Base-by-base conservation (phyloP, 1,140 invertebrate genomes). In the Drosophila kepulauana region DNA sequence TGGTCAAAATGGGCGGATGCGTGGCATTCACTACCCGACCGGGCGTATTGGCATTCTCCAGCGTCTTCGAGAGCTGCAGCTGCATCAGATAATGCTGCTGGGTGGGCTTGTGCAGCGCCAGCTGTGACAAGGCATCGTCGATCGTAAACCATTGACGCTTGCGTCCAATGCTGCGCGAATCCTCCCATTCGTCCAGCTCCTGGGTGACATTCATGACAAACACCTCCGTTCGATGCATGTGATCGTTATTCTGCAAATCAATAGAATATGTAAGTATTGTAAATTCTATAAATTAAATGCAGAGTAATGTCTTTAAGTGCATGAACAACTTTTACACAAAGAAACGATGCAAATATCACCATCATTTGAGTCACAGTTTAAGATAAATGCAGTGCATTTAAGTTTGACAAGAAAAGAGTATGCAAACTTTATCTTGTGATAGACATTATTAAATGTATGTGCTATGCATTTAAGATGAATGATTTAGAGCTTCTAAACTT, bases 151-250 rank as follows among this genome's bases (percentile, higher is more conserved):
- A 99, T 92, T 98, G 97, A 73, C 98, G 94, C 92, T 97, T 97
- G 52, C 98, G 95, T 51, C 97, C 97, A 93, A 98, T 97, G 81
- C 95, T 95, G 81, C 96, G 95, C 16, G 97, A 97, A 93, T 99
- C 98, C 93, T 98, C 97, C 98, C 98, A 99, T 92, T 98, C 98
- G 25, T 97, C 96, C 79, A 98, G 93, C 93, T 98, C 97, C 93
- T 99, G 96, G 5, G 97, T 97, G 15, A 98, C 97, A 78, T 95
- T 95, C 95, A 99, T 96, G 67, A 98, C 97, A 94, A 97, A 99
- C 54, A 99, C 97, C 92, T 97, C 96, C 20, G 98, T 99, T 79
- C 98, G 95, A 93, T 98, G 97, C 93, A 97, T 97, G 82, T 98
- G 96, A 92, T 98, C 97, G 57, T 95, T 94, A 93, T 98, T 98